phyloP scores from a whole-genome alignment of 64 coral and sea anemone genomes.

The Cladopsammia gracilis region DNA sequence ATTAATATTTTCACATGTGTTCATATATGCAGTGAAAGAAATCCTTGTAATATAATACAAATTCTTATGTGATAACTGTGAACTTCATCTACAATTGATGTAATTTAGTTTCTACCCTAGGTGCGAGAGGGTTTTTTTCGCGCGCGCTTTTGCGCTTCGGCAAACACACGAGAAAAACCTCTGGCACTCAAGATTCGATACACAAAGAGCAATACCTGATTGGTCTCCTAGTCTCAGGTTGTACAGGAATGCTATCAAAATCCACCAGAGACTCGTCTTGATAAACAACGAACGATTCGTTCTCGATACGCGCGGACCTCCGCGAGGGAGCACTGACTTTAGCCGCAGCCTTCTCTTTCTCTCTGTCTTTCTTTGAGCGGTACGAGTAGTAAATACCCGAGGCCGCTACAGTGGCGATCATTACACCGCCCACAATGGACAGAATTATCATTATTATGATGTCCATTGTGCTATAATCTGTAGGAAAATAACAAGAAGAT shows the following conservation, averaged over 20 bases:
- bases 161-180: too few relatives aligned
- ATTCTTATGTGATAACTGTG: too few relatives aligned
- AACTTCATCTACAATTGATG: too few relatives aligned
- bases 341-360: slow-evolving; percentile 14
- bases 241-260: slow-evolving; percentile 90
- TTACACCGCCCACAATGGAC: slow-evolving; percentile 72
- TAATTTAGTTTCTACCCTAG: too few relatives aligned
- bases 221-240: slow-evolving; percentile 81
- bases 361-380: slow-evolving; percentile 63
- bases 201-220: slow-evolving; percentile 30
- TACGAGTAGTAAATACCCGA: slow-evolving; percentile 86
- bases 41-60: too few relatives aligned
- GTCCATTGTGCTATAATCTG: slow-evolving; percentile 61
- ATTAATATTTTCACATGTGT: too few relatives aligned
- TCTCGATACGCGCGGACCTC: neutral
- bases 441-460: slow-evolving; percentile 72
- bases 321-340: slow-evolving; percentile 31
- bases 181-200: too few relatives aligned
- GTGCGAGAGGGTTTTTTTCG: too few relatives aligned
- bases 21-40: too few relatives aligned
- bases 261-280: slow-evolving; percentile 78
- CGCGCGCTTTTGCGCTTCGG: too few relatives aligned
- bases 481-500: neutral
- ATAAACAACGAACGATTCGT: slow-evolving; percentile 50
- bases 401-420: slow-evolving; percentile 86